Percentiles rank a stretch among this genome's conserved stretches.
Conservation (phyloP, 2,797 vertebrate genomes). For the Phataginus tricuspis region DNA sequence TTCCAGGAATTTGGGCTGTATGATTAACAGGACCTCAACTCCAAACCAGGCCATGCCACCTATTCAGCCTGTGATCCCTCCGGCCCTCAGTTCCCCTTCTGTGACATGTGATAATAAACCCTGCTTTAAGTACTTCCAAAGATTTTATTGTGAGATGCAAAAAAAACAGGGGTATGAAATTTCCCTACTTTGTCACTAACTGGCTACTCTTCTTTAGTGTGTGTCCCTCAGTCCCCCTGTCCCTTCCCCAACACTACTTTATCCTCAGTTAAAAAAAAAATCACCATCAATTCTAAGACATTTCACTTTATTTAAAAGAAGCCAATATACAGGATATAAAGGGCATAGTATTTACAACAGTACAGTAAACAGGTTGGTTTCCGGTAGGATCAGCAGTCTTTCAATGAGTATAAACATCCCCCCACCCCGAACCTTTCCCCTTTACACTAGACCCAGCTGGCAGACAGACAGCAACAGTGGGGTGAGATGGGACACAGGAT, state of each 20-base stretch:
- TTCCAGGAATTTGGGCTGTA: background rate
- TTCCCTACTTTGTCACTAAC: background rate
- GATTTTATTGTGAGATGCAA: background rate
- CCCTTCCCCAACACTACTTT: background rate
- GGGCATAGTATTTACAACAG: conserved; percentile 87
- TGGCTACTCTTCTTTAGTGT: background rate
- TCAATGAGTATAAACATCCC: conserved; percentile 78
- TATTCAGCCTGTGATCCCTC: background rate
- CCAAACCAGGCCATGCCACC: background rate
- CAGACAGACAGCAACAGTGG: conserved; percentile 69
- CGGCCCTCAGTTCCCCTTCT: background rate
- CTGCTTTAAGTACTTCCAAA: background rate
- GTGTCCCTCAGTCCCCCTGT: background rate
- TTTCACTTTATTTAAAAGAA: conserved; percentile 84
- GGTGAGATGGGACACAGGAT: conserved; percentile 36
- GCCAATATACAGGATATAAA: conserved; percentile 90
- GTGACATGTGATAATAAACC: background rate
- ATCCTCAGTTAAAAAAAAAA: background rate
- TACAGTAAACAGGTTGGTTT: conserved; percentile 83
- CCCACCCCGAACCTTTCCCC: background rate
- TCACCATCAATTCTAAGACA: conserved; percentile 72
- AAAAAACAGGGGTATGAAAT: background rate
- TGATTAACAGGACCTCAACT: background rate
- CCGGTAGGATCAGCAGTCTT: conserved; percentile 83
- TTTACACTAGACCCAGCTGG: conserved; percentile 71